Percentiles rank a stretch among this genome's conserved stretches.
Conservation (phyloP, 2,888 invertebrate genomes). For the Lasioglossum vierecki region DNA sequence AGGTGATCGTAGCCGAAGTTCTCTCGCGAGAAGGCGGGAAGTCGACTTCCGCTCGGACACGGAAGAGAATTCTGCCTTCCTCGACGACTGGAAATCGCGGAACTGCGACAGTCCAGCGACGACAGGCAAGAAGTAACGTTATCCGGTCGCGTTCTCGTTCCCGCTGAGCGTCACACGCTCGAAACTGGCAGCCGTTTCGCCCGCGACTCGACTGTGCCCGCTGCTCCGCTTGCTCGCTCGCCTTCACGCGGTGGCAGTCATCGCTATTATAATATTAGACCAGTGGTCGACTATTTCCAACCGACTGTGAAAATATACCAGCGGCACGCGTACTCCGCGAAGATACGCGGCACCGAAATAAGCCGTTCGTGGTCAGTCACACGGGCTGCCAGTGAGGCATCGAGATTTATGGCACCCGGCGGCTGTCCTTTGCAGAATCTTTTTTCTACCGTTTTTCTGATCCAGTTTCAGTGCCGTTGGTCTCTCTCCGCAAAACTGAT, state of each 20-base stretch:
- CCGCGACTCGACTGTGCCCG: conserved; percentile 42
- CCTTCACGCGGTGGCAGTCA: conserved; percentile 66
- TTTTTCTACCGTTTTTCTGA: not conserved
- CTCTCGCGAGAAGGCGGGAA: not conserved
- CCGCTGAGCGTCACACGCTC: conserved; percentile 53
- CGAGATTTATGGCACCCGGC: conserved; percentile 30
- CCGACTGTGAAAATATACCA: conserved; percentile 81
- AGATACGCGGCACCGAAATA: conserved; percentile 61
- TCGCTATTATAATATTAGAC: conserved; percentile 82
- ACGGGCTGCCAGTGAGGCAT: conserved; percentile 37
- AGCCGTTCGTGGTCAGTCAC: conserved; percentile 68
- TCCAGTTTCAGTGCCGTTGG: not conserved
- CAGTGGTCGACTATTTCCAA: conserved; percentile 80
- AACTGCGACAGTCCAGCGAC: conserved; percentile 57
- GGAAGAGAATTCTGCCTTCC: conserved; percentile 7
- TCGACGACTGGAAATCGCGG: conserved; percentile 43
- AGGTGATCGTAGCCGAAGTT: not conserved
- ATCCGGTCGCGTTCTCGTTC: conserved; percentile 59
- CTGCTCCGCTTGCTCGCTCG: conserved; percentile 48
- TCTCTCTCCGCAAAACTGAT: too few species aligned
- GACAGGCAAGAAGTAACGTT: conserved; percentile 64
- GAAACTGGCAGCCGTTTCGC: conserved; percentile 56
- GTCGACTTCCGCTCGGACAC: conserved; percentile 1
- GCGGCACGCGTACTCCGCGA: conserved; percentile 66
- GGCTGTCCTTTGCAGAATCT: not conserved